Conservation (phyloP, 2,797 vertebrate genomes). For the Buceros bicornis region DNA sequence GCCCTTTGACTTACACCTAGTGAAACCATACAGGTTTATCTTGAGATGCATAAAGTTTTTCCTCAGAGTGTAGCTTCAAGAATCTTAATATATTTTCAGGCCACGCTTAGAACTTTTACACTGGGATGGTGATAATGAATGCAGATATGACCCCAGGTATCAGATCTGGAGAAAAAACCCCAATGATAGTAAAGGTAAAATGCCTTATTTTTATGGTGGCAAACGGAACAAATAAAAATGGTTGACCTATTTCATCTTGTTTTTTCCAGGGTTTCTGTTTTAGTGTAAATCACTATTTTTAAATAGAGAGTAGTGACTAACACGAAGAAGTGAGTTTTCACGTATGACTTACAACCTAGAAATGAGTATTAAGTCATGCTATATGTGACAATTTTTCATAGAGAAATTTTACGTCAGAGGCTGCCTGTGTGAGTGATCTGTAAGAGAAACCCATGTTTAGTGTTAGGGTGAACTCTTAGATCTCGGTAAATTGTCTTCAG, state of each 20-base stretch:
- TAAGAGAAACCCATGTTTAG: not conserved
- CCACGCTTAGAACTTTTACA: not conserved
- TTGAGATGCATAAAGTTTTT: not conserved
- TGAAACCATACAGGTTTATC: not conserved
- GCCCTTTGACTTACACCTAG: accelerated
- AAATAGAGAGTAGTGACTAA: not conserved
- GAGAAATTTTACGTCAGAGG: not conserved
- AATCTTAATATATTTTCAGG: not conserved
- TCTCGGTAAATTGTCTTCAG: not conserved
- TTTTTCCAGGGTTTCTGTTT: not conserved
- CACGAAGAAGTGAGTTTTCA: not conserved
- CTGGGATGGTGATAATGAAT: not conserved
- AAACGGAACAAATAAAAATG: not conserved
- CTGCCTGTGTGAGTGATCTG: not conserved
- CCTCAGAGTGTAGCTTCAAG: not conserved
- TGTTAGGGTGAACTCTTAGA: not conserved
- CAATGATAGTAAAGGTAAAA: not conserved
- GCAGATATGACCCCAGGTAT: not conserved
- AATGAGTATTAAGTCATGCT: not conserved
- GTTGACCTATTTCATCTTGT: not conserved
- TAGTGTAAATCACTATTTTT: not conserved
- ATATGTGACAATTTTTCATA: not conserved
- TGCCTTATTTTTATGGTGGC: not conserved
- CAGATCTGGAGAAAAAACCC: not conserved
- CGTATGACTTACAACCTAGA: not conserved